Evolutionary conservation across 64 coral and sea anemone genomes (phyloP), one percentile per base, ranked within the genome.

Genomic region (Platygyra sinensis): DNA sequence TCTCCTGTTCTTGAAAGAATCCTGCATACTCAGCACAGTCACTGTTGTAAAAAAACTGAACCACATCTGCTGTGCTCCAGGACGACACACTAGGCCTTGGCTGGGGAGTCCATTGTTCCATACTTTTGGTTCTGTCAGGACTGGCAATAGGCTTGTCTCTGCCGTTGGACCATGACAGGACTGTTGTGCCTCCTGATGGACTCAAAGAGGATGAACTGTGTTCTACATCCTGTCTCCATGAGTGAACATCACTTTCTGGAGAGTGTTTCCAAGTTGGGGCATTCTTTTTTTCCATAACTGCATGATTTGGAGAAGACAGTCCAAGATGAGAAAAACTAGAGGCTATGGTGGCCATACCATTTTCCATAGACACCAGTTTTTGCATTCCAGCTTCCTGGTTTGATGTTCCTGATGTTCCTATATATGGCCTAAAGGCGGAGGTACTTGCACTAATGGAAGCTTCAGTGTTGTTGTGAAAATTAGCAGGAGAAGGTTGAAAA

Each of bases 1-100:
- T 92, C 50, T 92, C 90, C 80, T 92, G 82, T 46, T 87, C 90
- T 60, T 92, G 74, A 78, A 92, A 60, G 29, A 92, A 92, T 62
- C 60, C 90, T n/a, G 85, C 82, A 72, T 86, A 86, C 28, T 63
- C 82, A 30, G 63, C 77, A 79, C 82, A 87, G 17, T 92, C 90
- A 28, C 49, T 72, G 42, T 52, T 52, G 22, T 50, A 31, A 79
- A 87, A 87, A 55, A 87, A 87, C 49, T 87, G 65, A 17, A 87
- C 80, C n/a, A 92, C 90, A 30, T 92, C 83, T 31, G 38, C 46
- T 20, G 85, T 85, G 28, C 82, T 86, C 90, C 90, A 92, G 0
- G 42, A 69, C 2, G 83, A 69, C 9, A 92, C 65, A 79, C 52
- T 69, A n/a, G 81, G 0, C 20, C 42, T 69, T n/a, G 32, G 16